Evolutionary conservation across 2,113 vertebrate genomes (phyloP), one percentile per base, ranked within the genome.

Genomic region (Pelecanus crispus): DNA sequence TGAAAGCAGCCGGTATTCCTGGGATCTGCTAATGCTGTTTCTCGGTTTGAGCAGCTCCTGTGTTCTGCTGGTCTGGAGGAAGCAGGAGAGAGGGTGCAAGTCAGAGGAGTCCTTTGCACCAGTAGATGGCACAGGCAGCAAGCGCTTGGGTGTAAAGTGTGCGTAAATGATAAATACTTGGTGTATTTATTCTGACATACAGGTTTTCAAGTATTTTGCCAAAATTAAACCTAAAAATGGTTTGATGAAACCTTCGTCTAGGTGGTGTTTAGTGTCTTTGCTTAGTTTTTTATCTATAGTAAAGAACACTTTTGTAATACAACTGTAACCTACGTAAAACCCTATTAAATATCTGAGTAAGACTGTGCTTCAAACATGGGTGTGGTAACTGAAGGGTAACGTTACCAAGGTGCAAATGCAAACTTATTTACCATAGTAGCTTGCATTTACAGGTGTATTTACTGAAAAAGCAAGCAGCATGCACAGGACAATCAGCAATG

Each of bases 81-180:
- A 52, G 50, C 50, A 15, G 53, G 11, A 26, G 52, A 7, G 31
- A 45, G 59, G 53, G 26, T 4, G 19, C 0, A 2, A 61, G 52
- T 0, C 29, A 4, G 31, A 26, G 61, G 13, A 28, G 11, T 3
- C 11, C 25, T 68, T 58, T 28, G 44, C 65, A 81, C 94, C 86
- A 85, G 86, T 4, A 97, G 90, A 28, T 97, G 94, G 85, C 90
- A 97, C 55, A 92, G 95, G 79, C 32, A 73, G 75, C 80, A 88
- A 94, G 79, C 12, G 1, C 42, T 88, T 65, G 58, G 55, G 17
- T 0, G 1, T 11, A 2, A 55, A 50, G 24, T 5, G 1, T 25
- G 50, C 1, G 4, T 4, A 61, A 34, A 29, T 17, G 36, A 3
- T 19, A 10, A 53, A 90, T 70, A 18, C n/a, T 11, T 2, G 13